Conservation (phyloP, 2,797 vertebrate species). For the Rhinichthys osculus region DNA sequence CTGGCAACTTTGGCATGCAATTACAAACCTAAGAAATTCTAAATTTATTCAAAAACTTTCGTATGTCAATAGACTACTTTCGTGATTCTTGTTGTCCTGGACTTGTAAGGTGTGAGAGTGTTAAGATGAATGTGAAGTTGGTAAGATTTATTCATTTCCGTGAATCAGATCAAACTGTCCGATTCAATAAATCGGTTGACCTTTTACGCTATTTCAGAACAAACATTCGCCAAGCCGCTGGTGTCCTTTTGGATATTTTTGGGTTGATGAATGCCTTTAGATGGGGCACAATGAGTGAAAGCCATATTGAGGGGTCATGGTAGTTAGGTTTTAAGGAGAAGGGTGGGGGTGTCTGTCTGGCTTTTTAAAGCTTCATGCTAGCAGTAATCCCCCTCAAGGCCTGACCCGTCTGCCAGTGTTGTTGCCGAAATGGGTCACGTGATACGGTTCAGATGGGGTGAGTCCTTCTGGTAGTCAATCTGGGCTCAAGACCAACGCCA, state of each 20-base stretch:
- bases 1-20: neutral
- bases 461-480: slow-evolving; percentile 34
- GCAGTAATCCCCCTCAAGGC: slow-evolving; percentile 47
- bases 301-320: neutral
- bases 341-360: slow-evolving; percentile 26
- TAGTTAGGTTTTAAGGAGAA: slow-evolving; percentile 10
- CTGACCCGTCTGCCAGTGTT: slow-evolving; percentile 27
- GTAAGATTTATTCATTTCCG: neutral
- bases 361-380: slow-evolving; percentile 45
- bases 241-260: neutral
- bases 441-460: slow-evolving; percentile 42
- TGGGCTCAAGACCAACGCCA: slow-evolving; percentile 21
- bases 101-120: neutral
- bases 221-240: neutral
- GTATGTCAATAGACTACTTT: neutral
- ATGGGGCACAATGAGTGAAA: neutral
- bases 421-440: slow-evolving; percentile 27
- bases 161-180: neutral
- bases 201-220: neutral
- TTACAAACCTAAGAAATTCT: neutral
- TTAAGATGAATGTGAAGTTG: neutral
- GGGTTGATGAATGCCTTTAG: neutral
- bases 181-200: neutral
- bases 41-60: neutral
- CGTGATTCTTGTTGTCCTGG: neutral